Evolutionary conservation across 1,140 invertebrate species (phyloP).

Genomic region (Hylyphantes graminicola): DNA sequence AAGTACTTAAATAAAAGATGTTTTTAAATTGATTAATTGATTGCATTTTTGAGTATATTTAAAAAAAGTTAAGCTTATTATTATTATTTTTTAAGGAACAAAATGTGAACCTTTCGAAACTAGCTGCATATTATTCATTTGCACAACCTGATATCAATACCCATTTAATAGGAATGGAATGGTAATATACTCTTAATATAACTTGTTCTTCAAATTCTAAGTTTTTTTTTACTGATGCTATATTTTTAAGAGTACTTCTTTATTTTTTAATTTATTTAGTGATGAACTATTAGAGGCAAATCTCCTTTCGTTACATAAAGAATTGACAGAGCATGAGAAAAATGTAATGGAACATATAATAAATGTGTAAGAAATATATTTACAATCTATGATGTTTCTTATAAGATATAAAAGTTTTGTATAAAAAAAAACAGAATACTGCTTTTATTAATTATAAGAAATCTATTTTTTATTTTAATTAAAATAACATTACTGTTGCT

Average conservation of each 20-base stretch:
- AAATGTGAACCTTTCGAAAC: constrained; percentile 66
- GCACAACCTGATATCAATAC: constrained; percentile 64
- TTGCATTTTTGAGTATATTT: neutral
- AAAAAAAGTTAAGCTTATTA: neutral
- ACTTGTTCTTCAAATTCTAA: neutral
- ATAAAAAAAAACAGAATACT: too few relatives aligned
- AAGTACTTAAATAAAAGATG: too few relatives aligned
- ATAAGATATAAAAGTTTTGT: too few relatives aligned
- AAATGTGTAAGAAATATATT: constrained; percentile 22
- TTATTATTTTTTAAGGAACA: constrained; percentile 62
- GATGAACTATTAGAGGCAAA: constrained; percentile 64
- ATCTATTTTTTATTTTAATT: too few relatives aligned
- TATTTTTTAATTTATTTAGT: constrained; percentile 19
- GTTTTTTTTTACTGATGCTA: neutral
- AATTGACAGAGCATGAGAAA: constrained; percentile 64
- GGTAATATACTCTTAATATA: constrained; percentile 56
- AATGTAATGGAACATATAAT: constrained; percentile 64
- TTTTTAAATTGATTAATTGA: neutral
- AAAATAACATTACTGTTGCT: too few relatives aligned
- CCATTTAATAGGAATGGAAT: constrained; percentile 67
- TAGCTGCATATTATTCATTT: constrained; percentile 66
- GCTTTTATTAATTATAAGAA: too few relatives aligned
- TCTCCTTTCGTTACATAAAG: constrained; percentile 61
- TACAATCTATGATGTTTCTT: too few relatives aligned
- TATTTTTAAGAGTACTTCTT: too few relatives aligned